These are phyloP conservation scores for Alcis repandata DNA, from an alignment of 2,888 invertebrate genomes.

Conservation along the genomic window DNA sequence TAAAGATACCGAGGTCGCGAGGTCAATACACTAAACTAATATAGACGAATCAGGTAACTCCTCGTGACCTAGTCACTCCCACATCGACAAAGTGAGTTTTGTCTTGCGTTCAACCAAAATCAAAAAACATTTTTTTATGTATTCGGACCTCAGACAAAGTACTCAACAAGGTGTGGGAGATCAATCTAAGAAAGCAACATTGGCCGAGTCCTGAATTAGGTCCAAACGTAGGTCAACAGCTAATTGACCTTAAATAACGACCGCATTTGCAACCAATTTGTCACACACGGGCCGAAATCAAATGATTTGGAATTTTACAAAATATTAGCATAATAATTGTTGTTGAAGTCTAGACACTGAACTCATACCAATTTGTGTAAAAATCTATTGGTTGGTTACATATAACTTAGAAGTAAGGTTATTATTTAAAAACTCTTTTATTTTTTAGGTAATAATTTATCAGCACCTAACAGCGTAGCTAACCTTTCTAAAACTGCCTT, in stretches of 20 bases:
- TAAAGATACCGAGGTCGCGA: too few species aligned
- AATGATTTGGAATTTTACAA: conserved; percentile 8
- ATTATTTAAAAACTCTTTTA: too few species aligned
- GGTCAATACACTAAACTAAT: too few species aligned
- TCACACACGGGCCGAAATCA: conserved; percentile 23
- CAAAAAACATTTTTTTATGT: not conserved
- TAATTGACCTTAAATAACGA: conserved; percentile 45
- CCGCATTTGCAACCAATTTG: conserved; percentile 35
- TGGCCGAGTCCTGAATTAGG: conserved; percentile 41
- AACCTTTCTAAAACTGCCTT: too few species aligned
- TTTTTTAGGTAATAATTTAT: too few species aligned
- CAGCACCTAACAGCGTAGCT: too few species aligned
- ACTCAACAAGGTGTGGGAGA: conserved; percentile 41
- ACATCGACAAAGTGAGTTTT: too few species aligned
- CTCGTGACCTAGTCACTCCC: too few species aligned
- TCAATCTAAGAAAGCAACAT: conserved; percentile 44
- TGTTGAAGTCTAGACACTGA: not conserved
- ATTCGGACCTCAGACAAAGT: conserved; percentile 1
- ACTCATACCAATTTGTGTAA: not conserved
- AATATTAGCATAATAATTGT: not conserved
- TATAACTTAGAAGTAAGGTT: too few species aligned
- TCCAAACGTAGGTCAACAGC: conserved; percentile 45
- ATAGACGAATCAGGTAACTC: too few species aligned
- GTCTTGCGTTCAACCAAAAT: too few species aligned
- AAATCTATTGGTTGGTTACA: not conserved